phyloP scores from a whole-genome alignment of 2,797 vertebrate genomes.

The Chelonia mydas region DNA sequence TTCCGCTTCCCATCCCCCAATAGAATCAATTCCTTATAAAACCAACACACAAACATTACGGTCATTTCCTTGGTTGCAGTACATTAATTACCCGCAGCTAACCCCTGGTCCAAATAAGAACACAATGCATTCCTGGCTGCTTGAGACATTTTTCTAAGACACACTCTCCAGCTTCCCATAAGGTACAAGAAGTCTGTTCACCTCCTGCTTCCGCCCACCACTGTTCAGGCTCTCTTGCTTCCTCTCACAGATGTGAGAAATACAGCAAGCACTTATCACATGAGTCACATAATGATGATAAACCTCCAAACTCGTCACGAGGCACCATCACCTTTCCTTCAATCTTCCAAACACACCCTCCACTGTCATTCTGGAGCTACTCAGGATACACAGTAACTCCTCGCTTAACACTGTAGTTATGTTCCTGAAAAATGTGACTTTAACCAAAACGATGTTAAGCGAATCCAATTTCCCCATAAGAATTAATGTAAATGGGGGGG shows the following conservation, averaged over 20 bases:
- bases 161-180: background rate
- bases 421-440: no score
- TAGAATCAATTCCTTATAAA: background rate
- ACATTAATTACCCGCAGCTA: background rate
- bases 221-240: background rate
- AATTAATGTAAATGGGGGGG: no score
- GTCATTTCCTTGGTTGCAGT: background rate
- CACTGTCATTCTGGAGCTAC: background rate
- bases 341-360: background rate
- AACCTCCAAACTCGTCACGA: fast-evolving
- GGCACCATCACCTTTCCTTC: background rate
- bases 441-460: no score
- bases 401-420: no score
- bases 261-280: no score
- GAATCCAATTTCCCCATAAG: no score
- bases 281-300: no score
- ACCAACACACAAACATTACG: background rate
- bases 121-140: background rate
- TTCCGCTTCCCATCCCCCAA: background rate
- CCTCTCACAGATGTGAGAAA: no score
- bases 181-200: conserved; percentile 1
- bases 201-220: background rate
- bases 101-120: background rate
- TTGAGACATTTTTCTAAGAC: background rate
- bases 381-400: background rate